A percentile compares a stretch with the other conserved stretches of the same genome.
phyloP scores from a whole-genome alignment of 2,113 vertebrate genomes.

The Amphiprion ocellaris region DNA sequence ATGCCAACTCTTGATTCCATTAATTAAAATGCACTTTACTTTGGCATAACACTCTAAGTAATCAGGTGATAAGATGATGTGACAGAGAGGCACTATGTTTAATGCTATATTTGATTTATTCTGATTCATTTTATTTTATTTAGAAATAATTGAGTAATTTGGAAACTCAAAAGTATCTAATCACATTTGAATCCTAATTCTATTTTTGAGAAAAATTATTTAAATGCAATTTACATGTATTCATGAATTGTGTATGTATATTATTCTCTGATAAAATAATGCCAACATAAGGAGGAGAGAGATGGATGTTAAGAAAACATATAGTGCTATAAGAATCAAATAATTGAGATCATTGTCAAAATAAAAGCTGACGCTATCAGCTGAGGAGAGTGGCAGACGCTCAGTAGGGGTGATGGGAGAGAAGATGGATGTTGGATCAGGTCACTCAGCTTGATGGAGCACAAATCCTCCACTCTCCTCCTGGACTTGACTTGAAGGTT shows the following conservation, averaged over 20 bases:
- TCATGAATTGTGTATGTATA: no score
- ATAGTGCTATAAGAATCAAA: slow-evolving; percentile 12
- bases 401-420: slow-evolving; percentile 10
- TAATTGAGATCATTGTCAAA: slow-evolving; percentile 3
- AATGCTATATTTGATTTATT: not conserved
- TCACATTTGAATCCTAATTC: not conserved
- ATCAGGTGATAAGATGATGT: not conserved
- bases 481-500: slow-evolving; percentile 37
- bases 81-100: not conserved
- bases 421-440: slow-evolving; percentile 31
- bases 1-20: not conserved
- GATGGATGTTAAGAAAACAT: slow-evolving; percentile 14
- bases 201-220: not conserved
- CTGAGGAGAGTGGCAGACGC: slow-evolving; percentile 39
- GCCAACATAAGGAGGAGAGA: not conserved
- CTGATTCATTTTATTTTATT: not conserved
- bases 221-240: no score
- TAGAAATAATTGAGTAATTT: no score
- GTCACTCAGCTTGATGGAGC: slow-evolving; percentile 54
- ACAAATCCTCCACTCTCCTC: slow-evolving; percentile 13
- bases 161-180: no score
- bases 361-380: slow-evolving; percentile 19
- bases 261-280: not conserved
- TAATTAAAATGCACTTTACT: not conserved
- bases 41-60: not conserved